Evolutionary conservation across 2,113 vertebrate genomes (phyloP).

Genomic region (Passer montanus): DNA sequence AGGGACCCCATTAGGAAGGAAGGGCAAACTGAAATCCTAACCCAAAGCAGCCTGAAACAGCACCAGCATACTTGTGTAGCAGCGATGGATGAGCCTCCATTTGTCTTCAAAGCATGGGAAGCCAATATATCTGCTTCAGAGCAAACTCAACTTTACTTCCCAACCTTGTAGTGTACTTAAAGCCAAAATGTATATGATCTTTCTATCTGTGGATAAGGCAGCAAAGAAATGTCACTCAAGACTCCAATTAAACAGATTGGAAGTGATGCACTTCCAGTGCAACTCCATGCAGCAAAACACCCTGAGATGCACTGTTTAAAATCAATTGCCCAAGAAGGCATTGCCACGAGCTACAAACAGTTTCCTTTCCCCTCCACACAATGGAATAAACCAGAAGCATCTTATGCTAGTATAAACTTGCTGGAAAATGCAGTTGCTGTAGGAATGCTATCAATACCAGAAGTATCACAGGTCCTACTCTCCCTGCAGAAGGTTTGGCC

Average conservation of each 20-base stretch:
- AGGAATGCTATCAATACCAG: not conserved
- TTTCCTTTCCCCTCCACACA: not conserved
- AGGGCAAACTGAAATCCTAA: conserved; percentile 65
- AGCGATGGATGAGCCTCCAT: conserved; percentile 57
- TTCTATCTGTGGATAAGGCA: not conserved
- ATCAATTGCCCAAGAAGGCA: not conserved
- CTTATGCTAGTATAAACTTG: not conserved
- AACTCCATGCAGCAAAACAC: not conserved
- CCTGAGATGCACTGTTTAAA: not conserved
- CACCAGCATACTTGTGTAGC: not conserved
- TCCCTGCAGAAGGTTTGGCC: not conserved
- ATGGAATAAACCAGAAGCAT: not conserved
- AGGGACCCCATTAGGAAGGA: conserved; percentile 78
- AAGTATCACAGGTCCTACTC: not conserved
- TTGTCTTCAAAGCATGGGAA: conserved; percentile 61
- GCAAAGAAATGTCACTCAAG: not conserved
- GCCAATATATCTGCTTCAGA: conserved; percentile 52
- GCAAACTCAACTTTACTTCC: conserved; percentile 53
- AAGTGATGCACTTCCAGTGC: not conserved
- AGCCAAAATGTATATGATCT: not conserved
- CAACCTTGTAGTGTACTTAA: conserved; percentile 42
- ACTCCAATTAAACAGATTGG: conserved; percentile 39
- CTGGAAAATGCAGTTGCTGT: not conserved
- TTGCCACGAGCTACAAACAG: not conserved
- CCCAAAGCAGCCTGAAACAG: conserved; percentile 45